Percentiles rank a stretch among this genome's conserved stretches.
Conservation (phyloP, 2,113 vertebrate genomes). For the Erythrocercus mccallii region DNA sequence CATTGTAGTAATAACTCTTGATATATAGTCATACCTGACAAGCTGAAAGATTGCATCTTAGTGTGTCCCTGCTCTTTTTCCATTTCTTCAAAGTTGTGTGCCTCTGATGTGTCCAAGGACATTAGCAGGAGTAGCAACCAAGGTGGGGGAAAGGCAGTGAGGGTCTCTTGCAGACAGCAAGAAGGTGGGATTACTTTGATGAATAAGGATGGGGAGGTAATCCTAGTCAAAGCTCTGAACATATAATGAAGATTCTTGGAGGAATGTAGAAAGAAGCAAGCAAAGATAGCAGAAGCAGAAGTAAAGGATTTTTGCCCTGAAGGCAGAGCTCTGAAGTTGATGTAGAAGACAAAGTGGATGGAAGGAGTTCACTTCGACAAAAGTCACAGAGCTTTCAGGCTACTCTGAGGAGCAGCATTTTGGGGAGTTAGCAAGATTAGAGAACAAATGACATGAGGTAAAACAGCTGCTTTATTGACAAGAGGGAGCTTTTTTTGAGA, state of each 20-base stretch:
- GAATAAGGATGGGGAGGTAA: not conserved
- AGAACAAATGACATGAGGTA: not conserved
- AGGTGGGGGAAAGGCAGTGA: not conserved
- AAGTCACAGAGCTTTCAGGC: not conserved
- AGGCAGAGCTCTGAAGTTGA: not conserved
- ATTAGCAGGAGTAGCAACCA: not conserved
- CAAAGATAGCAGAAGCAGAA: not conserved
- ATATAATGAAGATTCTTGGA: not conserved
- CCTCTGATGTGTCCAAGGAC: not conserved
- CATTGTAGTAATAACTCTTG: not conserved
- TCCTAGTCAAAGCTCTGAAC: not conserved
- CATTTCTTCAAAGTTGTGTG: not conserved
- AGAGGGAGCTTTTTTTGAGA: not conserved
- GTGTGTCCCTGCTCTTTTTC: not conserved
- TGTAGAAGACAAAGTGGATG: not conserved
- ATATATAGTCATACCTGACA: not conserved
- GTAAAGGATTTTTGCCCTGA: not conserved
- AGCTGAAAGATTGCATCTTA: not conserved
- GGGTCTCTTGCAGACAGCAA: not conserved
- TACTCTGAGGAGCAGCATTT: not conserved
- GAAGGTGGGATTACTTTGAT: not conserved
- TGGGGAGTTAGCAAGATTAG: not conserved
- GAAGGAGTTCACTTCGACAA: not conserved
- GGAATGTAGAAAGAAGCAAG: not conserved
- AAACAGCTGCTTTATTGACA: not conserved